Evolutionary conservation across 2,797 vertebrate species (phyloP).

Genomic region (Melanotaenia maccullochi): DNA sequence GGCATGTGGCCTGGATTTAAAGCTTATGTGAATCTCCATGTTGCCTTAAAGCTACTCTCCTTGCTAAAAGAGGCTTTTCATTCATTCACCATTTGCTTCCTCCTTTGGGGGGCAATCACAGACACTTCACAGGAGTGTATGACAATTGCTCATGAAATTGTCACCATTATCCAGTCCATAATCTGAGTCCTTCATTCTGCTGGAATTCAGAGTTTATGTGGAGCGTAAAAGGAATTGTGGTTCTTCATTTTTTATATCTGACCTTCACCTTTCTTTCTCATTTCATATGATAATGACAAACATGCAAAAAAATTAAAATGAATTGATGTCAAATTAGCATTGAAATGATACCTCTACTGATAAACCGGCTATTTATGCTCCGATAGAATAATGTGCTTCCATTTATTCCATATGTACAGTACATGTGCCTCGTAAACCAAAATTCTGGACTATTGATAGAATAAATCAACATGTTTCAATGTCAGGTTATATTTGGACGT

Average conservation of each 20-base stretch:
- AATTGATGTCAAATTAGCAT: background rate
- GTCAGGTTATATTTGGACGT: background rate
- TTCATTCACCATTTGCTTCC: slow-evolving; percentile 13
- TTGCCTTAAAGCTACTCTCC: background rate
- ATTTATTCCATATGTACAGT: background rate
- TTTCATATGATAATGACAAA: background rate
- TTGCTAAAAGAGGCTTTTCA: slow-evolving; percentile 3
- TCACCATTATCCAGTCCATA: slow-evolving; percentile 52
- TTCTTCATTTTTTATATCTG: background rate
- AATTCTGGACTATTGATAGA: background rate
- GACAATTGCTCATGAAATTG: slow-evolving; percentile 46
- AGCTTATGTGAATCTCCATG: background rate
- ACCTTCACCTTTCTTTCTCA: background rate
- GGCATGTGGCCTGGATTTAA: slow-evolving; percentile 3
- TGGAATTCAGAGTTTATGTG: slow-evolving; percentile 24
- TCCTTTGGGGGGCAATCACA: slow-evolving; percentile 10
- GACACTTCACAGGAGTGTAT: slow-evolving; percentile 3
- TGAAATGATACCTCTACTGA: background rate
- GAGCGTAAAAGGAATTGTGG: slow-evolving; percentile 12
- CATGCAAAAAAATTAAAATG: background rate
- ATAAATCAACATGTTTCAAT: background rate
- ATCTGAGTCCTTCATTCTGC: slow-evolving; percentile 24
- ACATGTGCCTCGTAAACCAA: background rate
- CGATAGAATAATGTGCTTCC: background rate
- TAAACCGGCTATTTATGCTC: background rate